Conservation (phyloP, 2,797 vertebrate genomes). For the Semotilus atromaculatus region DNA sequence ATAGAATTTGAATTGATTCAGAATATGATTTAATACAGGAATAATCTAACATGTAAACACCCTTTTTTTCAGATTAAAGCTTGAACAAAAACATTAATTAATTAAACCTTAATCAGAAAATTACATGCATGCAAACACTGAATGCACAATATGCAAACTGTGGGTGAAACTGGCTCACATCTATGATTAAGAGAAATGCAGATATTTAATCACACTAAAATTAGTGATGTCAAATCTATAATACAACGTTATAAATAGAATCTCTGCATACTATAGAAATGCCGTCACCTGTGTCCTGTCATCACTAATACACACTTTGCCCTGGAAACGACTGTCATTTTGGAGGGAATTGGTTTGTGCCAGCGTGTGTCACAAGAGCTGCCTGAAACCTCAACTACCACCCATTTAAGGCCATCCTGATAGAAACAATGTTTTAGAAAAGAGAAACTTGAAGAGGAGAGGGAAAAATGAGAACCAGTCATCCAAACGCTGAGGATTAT, state of each 20-base stretch:
- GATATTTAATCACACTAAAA: background rate
- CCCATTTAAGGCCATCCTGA: background rate
- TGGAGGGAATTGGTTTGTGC: background rate
- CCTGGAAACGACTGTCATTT: background rate
- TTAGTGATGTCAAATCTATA: background rate
- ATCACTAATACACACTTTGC: background rate
- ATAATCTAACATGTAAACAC: background rate
- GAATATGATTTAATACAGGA: background rate
- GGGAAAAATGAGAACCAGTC: slow-evolving; percentile 7
- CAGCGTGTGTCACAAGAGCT: background rate
- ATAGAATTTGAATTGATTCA: background rate
- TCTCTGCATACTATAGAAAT: background rate
- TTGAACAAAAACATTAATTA: background rate
- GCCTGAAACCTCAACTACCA: background rate
- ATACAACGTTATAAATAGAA: background rate
- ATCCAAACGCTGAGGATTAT: background rate
- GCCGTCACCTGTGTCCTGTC: background rate
- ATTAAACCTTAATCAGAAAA: background rate
- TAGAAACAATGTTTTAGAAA: background rate
- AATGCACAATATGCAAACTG: background rate
- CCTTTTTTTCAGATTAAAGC: background rate
- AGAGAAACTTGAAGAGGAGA: background rate
- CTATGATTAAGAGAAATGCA: background rate
- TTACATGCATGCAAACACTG: background rate
- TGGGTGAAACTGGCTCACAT: background rate